Evolutionary conservation across 2,888 invertebrate species (phyloP), one percentile per base, ranked within the genome.

Genomic region (Homarus gammarus): DNA sequence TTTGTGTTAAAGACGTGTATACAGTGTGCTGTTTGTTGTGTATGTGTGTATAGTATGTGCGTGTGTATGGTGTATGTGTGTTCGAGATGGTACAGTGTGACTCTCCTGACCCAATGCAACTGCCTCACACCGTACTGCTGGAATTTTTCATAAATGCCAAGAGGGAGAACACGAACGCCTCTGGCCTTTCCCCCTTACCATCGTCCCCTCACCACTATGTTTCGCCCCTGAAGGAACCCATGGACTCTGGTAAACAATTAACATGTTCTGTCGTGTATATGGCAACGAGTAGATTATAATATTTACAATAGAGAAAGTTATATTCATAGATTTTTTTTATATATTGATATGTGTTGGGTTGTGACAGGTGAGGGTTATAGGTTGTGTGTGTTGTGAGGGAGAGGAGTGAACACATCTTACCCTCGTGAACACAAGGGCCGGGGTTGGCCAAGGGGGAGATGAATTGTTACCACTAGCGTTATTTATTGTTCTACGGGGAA

Each of bases 401-500:
- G 27, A 36, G 22, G 36, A 72, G 36, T 1, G 36, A 27, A 36
- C 38, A 22, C 56, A 56, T 22, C 18, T n/a, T 70, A n/a, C 31
- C 31, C 70, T 10, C 27, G 49, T 27, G 44, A 75, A 44, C 75
- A 75, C 75, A 10, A 36, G 27, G 31, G 15, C 70, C 15, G 36
- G 31, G 70, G 15, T 36, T 36, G 70, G 27, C 40, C n/a, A 40
- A 15, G 44, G 44, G 44, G 44, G 44, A 44, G 75, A 75, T 75
- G 44, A 75, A 75, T 40, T 44, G 75, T 75, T 44, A 36, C 73
- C 73, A 15, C 38, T 27, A 10, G 2, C 0, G 75, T 75, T 75
- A 75, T 75, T 75, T 75, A 75, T 75, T 44, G 75, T 75, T 75
- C 44, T 75, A 75, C 44, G 27, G 27, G 75, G 75, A 8, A 22